phyloP scores from a whole-genome alignment of 2,888 invertebrate species.

The Temnothorax unifasciatus region DNA sequence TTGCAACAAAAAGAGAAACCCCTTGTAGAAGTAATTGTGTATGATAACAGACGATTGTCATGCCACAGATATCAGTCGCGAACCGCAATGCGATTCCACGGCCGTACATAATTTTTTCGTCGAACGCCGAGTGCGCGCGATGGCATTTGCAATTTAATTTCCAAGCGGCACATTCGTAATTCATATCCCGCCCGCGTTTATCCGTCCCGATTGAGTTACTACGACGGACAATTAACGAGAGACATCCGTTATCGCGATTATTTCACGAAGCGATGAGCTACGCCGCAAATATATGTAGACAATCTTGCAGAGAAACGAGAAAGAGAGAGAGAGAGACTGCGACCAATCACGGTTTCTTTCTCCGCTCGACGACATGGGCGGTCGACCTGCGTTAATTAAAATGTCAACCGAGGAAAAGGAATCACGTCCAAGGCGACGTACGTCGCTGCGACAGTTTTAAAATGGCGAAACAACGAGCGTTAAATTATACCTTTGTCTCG shows the following conservation, averaged over 20 bases:
- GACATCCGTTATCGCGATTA: constrained; percentile 67
- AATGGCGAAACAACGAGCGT: not conserved
- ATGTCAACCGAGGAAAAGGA: constrained; percentile 41
- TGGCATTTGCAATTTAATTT: constrained; percentile 55
- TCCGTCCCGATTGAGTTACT: constrained; percentile 65
- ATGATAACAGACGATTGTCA: constrained; percentile 12
- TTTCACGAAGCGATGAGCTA: constrained; percentile 37
- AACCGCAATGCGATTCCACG: constrained; percentile 29
- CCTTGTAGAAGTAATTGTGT: not conserved
- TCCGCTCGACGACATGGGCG: not conserved
- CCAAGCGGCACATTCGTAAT: constrained; percentile 58
- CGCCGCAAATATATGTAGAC: constrained; percentile 31
- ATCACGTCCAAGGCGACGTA: constrained; percentile 17
- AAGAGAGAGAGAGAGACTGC: not conserved
- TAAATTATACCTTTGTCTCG: constrained; percentile 33
- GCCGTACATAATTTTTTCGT: constrained; percentile 7
- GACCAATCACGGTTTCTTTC: constrained; percentile 17
- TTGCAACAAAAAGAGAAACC: constrained; percentile 35
- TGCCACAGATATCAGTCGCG: not conserved
- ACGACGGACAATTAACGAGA: constrained; percentile 65
- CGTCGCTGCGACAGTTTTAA: constrained; percentile 15
- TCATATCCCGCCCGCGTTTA: constrained; percentile 45
- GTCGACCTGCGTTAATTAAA: constrained; percentile 46
- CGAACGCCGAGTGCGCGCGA: not conserved
- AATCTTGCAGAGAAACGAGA: constrained; percentile 14